A percentile compares a stretch with the other conserved stretches of the same genome.
phyloP scores from a whole-genome alignment of 2,113 vertebrate species.

The Bambusicola thoracicus region DNA sequence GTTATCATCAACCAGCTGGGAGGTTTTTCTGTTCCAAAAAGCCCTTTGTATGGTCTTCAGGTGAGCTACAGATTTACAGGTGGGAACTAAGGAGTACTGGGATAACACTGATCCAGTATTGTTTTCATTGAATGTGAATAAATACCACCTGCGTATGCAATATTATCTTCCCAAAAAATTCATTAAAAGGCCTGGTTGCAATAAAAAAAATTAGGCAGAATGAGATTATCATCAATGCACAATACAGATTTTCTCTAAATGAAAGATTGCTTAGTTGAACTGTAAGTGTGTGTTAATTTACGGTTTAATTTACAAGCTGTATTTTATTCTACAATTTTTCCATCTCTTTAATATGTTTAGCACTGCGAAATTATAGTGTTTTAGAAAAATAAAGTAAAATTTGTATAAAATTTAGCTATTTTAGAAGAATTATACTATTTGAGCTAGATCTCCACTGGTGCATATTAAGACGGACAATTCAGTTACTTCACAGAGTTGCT shows the following conservation, averaged over 20 bases:
- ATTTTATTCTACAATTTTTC: background rate
- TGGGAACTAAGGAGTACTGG: background rate
- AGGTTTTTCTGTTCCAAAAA: background rate
- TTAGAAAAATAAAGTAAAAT: background rate
- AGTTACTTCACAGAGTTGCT: background rate
- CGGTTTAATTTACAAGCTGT: background rate
- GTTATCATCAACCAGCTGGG: background rate
- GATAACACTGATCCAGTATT: constrained; percentile 12
- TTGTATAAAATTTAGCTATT: background rate
- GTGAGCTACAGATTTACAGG: background rate
- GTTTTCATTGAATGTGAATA: background rate
- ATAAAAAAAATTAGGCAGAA: background rate
- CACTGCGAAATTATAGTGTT: background rate
- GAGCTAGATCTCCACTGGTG: background rate
- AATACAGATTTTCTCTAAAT: constrained; percentile 17
- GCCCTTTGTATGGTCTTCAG: background rate
- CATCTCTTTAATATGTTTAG: background rate
- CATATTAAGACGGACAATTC: background rate
- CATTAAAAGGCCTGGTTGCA: background rate
- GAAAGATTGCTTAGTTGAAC: background rate
- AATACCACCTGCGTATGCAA: background rate
- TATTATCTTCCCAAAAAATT: background rate
- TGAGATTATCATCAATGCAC: background rate
- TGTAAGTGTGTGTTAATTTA: background rate
- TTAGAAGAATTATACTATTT: background rate